Base-by-base conservation (phyloP, 2,113 vertebrate species). In the Nicator chloris region DNA sequence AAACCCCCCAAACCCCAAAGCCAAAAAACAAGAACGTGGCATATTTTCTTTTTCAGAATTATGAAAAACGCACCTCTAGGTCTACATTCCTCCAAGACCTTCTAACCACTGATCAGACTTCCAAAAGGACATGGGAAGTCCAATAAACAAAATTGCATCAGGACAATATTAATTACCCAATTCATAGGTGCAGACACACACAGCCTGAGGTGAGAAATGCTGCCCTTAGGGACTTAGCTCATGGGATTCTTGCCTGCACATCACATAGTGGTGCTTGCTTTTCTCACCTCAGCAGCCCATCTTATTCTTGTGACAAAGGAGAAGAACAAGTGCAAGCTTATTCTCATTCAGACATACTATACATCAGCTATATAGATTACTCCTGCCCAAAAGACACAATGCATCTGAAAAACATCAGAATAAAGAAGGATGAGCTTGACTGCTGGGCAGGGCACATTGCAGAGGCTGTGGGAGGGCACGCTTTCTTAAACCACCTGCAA, bases 1-100 rank as follows among this genome's bases (percentile, higher is more conserved):
- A n/a, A n/a, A n/a, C n/a, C n/a, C n/a, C n/a, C n/a, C n/a, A 16
- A 35, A 63, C 0, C 2, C 4, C 14, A 10, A 70, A 33, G 8
- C 8, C 12, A 42, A 40, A 40, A 11, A 6, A 5, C 15, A 59
- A 50, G 21, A 35, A 53, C 10, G 7, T 28, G 31, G 31, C 18
- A 31, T 40, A 35, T 42, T 84, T 79, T 60, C 23, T n/a, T 85
- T 53, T 64, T 35, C 33, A 39, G 30, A 30, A 45, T 61, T 78
- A 35, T 20, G 54, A 59, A 72, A 85, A 76, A 35, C 31, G 39
- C 7, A 33, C 3, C 13, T 64, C 27, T 59, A 56, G 11, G 61
- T 10, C 5, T 28, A 56, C 4, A 4, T 19, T 82, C 7, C 10
- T 79, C 18, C 21, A 22, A 79, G 53, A 90, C 8, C 11, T 79